phyloP scores from a whole-genome alignment of 2,888 invertebrate species.

The Prostheceraeus crozeri region DNA sequence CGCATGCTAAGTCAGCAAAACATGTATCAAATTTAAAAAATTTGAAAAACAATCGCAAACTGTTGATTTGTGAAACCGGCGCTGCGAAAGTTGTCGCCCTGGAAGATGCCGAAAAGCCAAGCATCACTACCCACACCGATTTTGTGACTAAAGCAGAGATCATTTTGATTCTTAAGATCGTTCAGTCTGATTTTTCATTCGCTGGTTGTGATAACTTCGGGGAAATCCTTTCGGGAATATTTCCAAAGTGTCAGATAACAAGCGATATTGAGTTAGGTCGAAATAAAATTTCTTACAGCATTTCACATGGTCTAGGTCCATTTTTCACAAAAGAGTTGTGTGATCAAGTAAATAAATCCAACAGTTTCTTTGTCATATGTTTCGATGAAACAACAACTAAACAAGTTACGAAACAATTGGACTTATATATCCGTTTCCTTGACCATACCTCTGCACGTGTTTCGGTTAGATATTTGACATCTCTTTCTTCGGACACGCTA shows the following conservation, averaged over 20 bases:
- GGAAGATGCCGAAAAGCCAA: neutral
- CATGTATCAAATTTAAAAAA: slow-evolving; percentile 10
- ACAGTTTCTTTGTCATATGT: neutral
- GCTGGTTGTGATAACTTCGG: neutral
- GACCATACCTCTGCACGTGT: too few relatives aligned
- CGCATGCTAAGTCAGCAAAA: slow-evolving; percentile 16
- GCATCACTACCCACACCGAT: slow-evolving; percentile 2
- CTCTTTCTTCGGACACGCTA: slow-evolving; percentile 7
- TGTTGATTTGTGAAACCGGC: neutral
- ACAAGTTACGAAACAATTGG: neutral
- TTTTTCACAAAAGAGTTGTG: slow-evolving; percentile 15
- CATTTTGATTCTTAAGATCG: neutral
- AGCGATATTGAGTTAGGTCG: neutral
- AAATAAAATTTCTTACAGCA: slow-evolving; percentile 14
- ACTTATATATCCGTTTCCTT: neutral
- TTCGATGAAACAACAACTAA: slow-evolving; percentile 15
- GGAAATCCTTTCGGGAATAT: neutral
- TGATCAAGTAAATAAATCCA: slow-evolving; percentile 4
- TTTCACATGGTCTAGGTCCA: slow-evolving; percentile 21
- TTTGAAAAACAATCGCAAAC: neutral
- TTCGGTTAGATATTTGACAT: slow-evolving; percentile 14
- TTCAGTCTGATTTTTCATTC: neutral
- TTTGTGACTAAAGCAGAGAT: slow-evolving; percentile 16
- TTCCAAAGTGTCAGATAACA: slow-evolving; percentile 3
- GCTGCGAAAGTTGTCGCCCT: too few relatives aligned